phyloP scores from a whole-genome alignment of 1,140 invertebrate genomes.

The Eupeodes corollae region DNA sequence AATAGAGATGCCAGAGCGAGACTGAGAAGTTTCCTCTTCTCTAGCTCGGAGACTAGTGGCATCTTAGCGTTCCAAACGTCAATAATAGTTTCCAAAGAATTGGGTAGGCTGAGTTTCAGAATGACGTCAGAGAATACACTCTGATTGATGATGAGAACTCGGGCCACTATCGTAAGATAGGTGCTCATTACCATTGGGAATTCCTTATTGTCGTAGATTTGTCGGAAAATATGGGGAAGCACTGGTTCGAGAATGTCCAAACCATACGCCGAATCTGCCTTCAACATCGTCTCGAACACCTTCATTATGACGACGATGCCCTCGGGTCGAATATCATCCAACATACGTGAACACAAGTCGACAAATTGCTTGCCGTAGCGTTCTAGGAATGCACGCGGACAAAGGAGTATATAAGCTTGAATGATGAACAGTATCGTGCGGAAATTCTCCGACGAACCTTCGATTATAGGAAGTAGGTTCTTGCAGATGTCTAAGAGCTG shows the following conservation, averaged over 20 bases:
- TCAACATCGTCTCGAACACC: conserved; percentile 60
- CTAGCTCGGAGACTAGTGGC: conserved; percentile 60
- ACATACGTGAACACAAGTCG: conserved; percentile 51
- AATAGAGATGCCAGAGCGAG: conserved; percentile 73
- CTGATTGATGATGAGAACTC: conserved; percentile 63
- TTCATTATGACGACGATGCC: conserved; percentile 62
- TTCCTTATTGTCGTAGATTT: conserved; percentile 52
- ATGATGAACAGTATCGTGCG: conserved; percentile 66
- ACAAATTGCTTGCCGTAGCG: conserved; percentile 58
- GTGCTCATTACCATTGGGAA: conserved; percentile 62
- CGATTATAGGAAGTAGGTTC: conserved; percentile 67
- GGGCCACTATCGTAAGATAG: conserved; percentile 62
- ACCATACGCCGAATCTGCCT: conserved; percentile 50
- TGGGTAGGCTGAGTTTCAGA: conserved; percentile 42
- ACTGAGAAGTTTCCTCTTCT: conserved; percentile 69
- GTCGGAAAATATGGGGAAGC: conserved; percentile 51
- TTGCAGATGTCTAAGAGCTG: conserved; percentile 60
- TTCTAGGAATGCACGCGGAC: conserved; percentile 64
- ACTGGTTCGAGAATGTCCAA: conserved; percentile 54
- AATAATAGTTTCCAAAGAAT: conserved; percentile 58
- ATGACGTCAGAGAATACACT: conserved; percentile 57
- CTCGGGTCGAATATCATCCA: conserved; percentile 68
- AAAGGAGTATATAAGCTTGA: conserved; percentile 72
- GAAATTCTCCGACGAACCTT: conserved; percentile 70
- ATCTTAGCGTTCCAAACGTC: conserved; percentile 71